A percentile compares a stretch with the other conserved stretches of the same genome.
Evolutionary conservation across 2,113 vertebrate species (phyloP).

Genomic region (Otis tarda): DNA sequence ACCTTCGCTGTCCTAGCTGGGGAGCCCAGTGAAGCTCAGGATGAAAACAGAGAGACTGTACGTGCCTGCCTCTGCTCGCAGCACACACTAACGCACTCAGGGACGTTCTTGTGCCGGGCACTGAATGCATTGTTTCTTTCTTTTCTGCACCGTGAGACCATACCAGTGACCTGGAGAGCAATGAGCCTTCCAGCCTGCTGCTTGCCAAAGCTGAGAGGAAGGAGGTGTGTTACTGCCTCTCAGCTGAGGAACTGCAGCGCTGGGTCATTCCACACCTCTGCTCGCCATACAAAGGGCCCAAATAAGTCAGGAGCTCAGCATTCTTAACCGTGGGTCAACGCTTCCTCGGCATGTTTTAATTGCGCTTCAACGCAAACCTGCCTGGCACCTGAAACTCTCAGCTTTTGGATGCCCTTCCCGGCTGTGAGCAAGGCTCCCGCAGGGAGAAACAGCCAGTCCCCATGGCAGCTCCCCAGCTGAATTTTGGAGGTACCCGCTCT

Average conservation of each 20-base stretch:
- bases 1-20: background rate
- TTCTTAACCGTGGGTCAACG: accelerated
- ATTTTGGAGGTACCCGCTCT: background rate
- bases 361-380: background rate
- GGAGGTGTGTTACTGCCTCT: background rate
- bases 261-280: background rate
- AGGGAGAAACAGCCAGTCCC: accelerated
- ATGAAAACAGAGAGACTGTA: background rate
- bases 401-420: background rate
- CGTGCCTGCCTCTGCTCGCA: background rate
- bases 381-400: background rate
- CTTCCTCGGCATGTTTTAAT: background rate
- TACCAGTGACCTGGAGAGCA: background rate
- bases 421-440: background rate
- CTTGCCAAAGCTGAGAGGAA: background rate
- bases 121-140: background rate
- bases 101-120: background rate
- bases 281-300: accelerated
- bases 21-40: background rate
- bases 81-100: accelerated
- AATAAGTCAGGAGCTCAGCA: background rate
- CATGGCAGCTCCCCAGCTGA: background rate
- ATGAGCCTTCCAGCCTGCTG: background rate
- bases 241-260: background rate
- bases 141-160: background rate